These are phyloP conservation scores for Minunthozetes semirufus DNA, from an alignment of 2,888 invertebrate genomes.

Conservation along the genomic window DNA sequence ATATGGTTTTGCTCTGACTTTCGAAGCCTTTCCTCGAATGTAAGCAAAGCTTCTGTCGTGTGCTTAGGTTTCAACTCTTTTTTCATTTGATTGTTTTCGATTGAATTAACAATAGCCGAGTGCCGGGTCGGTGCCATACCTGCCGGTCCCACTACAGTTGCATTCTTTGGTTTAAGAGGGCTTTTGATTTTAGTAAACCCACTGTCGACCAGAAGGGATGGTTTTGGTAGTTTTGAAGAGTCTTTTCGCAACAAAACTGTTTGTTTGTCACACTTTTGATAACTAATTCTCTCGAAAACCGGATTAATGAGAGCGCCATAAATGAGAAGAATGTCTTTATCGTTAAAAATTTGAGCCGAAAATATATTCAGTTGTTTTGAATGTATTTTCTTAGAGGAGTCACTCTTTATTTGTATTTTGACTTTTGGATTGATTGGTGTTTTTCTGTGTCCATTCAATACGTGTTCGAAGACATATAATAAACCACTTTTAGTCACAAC, in stretches of 20 bases:
- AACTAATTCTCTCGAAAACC: slow-evolving; percentile 19
- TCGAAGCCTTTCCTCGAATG: slow-evolving; percentile 39
- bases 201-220: neutral
- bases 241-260: neutral
- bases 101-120: neutral
- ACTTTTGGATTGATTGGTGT: slow-evolving; percentile 2
- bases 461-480: slow-evolving; percentile 68
- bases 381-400: neutral
- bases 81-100: neutral
- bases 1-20: neutral
- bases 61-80: slow-evolving; percentile 43
- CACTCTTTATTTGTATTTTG: neutral
- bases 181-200: neutral
- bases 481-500: slow-evolving; percentile 68
- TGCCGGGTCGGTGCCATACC: slow-evolving; percentile 16
- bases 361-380: slow-evolving; percentile 6
- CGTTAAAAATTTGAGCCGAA: neutral
- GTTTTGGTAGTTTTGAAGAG: neutral
- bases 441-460: slow-evolving; percentile 58
- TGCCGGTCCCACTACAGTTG: slow-evolving; percentile 33
- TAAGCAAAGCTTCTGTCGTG: slow-evolving; percentile 33
- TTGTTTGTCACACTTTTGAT: slow-evolving; percentile 18
- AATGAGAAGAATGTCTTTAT: neutral
- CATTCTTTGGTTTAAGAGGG: neutral
- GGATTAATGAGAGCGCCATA: slow-evolving; percentile 13